phyloP scores from a whole-genome alignment of 2,888 invertebrate genomes.

The Pachliopta kotzebuea region DNA sequence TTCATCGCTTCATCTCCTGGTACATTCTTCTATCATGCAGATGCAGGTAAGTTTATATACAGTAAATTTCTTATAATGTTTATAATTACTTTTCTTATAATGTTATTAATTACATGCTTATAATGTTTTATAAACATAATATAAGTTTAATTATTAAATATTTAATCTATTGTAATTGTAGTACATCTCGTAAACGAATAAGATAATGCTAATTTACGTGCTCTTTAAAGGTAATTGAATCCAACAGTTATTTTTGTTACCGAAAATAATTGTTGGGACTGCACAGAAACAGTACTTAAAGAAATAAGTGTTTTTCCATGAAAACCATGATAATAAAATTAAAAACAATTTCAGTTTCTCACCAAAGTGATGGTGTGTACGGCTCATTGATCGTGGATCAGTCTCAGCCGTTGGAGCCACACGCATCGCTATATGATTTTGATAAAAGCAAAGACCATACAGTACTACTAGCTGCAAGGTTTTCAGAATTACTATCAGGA shows the following conservation, averaged over 20 bases:
- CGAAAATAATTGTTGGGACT: too few relatives aligned
- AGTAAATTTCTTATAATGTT: background rate
- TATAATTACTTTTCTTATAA: too few relatives aligned
- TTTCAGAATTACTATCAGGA: conserved; percentile 79
- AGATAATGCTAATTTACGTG: too few relatives aligned
- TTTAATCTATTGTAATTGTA: too few relatives aligned
- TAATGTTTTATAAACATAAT: too few relatives aligned
- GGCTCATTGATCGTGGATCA: conserved; percentile 80
- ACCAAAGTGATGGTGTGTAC: conserved; percentile 81
- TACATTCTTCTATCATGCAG: conserved; percentile 87
- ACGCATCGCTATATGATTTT: conserved; percentile 64
- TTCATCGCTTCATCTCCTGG: conserved; percentile 85
- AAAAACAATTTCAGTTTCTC: conserved; percentile 66
- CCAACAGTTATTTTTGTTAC: too few relatives aligned
- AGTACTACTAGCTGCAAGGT: conserved; percentile 73
- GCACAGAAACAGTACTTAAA: background rate
- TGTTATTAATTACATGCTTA: too few relatives aligned
- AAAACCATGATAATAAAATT: background rate
- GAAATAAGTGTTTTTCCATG: too few relatives aligned
- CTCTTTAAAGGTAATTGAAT: too few relatives aligned
- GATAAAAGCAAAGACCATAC: conserved; percentile 70
- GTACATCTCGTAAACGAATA: too few relatives aligned
- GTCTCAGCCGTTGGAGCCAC: conserved; percentile 64
- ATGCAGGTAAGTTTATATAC: conserved; percentile 70
- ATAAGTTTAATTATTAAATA: too few relatives aligned